Base-by-base conservation (phyloP, 2,113 vertebrate genomes). In the Diphyllodes magnificus region DNA sequence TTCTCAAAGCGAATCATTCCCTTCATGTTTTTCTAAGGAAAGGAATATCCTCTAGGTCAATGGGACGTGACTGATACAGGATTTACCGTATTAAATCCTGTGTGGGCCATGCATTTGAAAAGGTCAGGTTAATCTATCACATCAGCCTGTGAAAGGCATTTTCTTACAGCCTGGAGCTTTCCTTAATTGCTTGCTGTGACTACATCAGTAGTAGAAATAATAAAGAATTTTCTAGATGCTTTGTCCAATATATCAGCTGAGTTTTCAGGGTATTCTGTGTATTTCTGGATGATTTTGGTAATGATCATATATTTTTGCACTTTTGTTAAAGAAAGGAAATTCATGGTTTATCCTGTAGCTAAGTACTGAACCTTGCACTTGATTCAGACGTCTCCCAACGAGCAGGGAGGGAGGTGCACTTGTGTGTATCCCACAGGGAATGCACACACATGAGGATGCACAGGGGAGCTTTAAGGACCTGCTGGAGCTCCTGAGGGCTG, bases 301-400 rank as follows among this genome's bases (percentile, higher is more conserved):
- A 30, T 3, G 16, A 66, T 27, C 28, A 18, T 25, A 15, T 6
- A 21, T 57, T 92, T 90, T 51, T 79, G 8, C 13, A 40, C 6
- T 68, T 75, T 7, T 0, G 5, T n/a, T 82, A 56, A 69, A 53
- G 24, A 66, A 70, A 31, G 24, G 15, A 73, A 88, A 80, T 69
- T 24, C 8, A 23, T 42, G 24, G 5, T 50, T 77, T 80, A 21
- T 47, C 37, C 21, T 60, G 17, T 33, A 45, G 39, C 11, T 75
- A 31, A 40, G 24, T 64, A 14, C 4, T 42, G 40, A 56, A 7
- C 57, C 37, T 76, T 64, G 30, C 53, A 24, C 20, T 80, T 60
- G 3, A 31, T 50, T 80, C 35, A 72, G 40, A 15, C 0, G 0
- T n/a, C 28, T 80, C 42, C 40, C 12, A 1, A 8, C 8, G 22